Conservation (phyloP, 2,113 vertebrate genomes). For the Crotophaga sulcirostris region DNA sequence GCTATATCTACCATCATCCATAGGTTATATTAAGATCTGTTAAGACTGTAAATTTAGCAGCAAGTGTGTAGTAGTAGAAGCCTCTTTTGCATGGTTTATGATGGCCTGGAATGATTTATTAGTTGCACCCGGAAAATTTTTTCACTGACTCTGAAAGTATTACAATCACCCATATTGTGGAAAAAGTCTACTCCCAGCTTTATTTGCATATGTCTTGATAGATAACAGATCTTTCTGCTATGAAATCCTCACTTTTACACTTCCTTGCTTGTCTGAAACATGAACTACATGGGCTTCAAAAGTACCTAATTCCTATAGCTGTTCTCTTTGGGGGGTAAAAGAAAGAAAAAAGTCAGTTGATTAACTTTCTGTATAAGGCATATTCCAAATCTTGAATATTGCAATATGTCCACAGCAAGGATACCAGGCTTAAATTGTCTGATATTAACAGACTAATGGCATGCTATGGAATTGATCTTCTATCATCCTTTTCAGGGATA, state of each 20-base stretch:
- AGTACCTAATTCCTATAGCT: background rate
- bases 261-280: background rate
- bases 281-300: background rate
- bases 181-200: constrained; percentile 31
- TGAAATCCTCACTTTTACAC: background rate
- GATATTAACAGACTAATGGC: constrained; percentile 40
- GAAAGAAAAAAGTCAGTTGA: background rate
- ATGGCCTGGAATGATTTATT: constrained; percentile 66
- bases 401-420: background rate
- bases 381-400: constrained; percentile 9
- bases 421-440: constrained; percentile 31
- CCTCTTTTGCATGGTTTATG: constrained; percentile 67
- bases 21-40: constrained; percentile 39
- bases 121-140: constrained; percentile 27
- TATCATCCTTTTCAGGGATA: constrained; percentile 7
- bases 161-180: constrained; percentile 18
- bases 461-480: constrained; percentile 54
- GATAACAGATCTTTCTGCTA: constrained; percentile 42
- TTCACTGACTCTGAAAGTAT: constrained; percentile 51
- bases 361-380: background rate
- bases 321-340: background rate
- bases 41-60: constrained; percentile 66
- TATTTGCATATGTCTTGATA: constrained; percentile 66
- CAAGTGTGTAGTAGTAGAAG: background rate
- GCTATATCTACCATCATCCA: background rate